Conservation (phyloP, 2,888 invertebrate species). For the Agriopis marginaria region DNA sequence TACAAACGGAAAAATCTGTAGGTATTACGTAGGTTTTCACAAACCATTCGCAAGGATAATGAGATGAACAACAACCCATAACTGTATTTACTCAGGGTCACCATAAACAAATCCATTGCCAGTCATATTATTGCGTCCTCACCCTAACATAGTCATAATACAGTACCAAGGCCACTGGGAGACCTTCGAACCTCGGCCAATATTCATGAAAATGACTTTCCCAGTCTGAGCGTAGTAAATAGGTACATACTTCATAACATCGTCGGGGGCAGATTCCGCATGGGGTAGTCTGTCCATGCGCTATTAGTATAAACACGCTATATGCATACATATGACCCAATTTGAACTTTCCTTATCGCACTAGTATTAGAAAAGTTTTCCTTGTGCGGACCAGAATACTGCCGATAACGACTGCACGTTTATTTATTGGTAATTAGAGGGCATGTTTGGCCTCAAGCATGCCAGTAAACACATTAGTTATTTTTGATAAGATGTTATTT, state of each 20-base stretch:
- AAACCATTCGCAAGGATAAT: background rate
- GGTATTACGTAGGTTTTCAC: background rate
- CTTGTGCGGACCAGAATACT: constrained; percentile 48
- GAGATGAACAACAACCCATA: background rate
- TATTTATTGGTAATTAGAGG: constrained; percentile 27
- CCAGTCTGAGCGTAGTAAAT: constrained; percentile 44
- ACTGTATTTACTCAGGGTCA: constrained; percentile 9
- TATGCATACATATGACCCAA: constrained; percentile 61
- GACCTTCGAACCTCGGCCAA: constrained; percentile 50
- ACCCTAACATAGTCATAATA: constrained; percentile 15
- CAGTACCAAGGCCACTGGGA: constrained; percentile 42
- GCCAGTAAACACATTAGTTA: constrained; percentile 30
- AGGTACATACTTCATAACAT: constrained; percentile 55
- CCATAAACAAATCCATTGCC: constrained; percentile 12
- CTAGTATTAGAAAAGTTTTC: constrained; percentile 58
- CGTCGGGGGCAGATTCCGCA: constrained; percentile 50
- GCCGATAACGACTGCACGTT: constrained; percentile 35
- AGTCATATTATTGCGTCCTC: constrained; percentile 10
- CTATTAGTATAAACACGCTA: constrained; percentile 56
- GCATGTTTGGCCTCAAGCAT: constrained; percentile 23
- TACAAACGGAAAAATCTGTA: background rate
- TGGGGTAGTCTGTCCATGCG: constrained; percentile 51
- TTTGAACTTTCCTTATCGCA: constrained; percentile 54
- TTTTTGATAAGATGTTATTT: constrained; percentile 26
- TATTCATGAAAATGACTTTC: constrained; percentile 59